Base-by-base conservation (phyloP, 1,140 invertebrate genomes). In the Thaumetopoea pityocampa region DNA sequence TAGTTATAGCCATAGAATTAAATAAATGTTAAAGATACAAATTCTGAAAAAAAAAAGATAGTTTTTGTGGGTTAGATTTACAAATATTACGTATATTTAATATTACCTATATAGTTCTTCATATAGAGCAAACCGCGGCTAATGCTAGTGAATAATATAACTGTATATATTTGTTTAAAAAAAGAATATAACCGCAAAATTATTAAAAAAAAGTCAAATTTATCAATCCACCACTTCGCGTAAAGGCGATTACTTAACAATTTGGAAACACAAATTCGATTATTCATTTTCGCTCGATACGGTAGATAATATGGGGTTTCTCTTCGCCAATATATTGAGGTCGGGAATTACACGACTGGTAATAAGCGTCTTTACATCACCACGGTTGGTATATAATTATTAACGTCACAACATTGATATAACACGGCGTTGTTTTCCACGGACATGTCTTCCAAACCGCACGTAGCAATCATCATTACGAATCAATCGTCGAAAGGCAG, bases 401-500 rank as follows among this genome's bases (percentile, higher is more conserved):
- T 73, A 73, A 47, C 51, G 57, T 66, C 61, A 66, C 38, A 63
- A 58, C 52, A 58, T 67, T 52, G 58, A 48, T 60, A 64, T 45
- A 56, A 49, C 53, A 60, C 47, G 36, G 40, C 45, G 53, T 35
- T 47, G 28, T 57, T 70, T 69, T 67, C 65, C 56, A 55, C 52
- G 53, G 53, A 60, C 53, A 58, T 60, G 52, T 64, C 61, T 64
- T 58, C 43, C 29, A 51, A 57, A 69, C 63, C 63, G 56, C 65
- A 66, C 59, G 50, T 63, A 45, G 65, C 58, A 67, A 73, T 78
- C 67, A 77, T 73, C 43, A 70, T 74, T 81, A 76, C 57, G 61
- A 65, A 70, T 69, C 70, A 77, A 77, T 77, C 72, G 59, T 56
- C 51, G 52, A 71, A 68, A 67, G 55, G 62, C 74, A 79, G 68